phyloP scores from a whole-genome alignment of 2,888 invertebrate genomes.

The Protodeltote pygarga region DNA sequence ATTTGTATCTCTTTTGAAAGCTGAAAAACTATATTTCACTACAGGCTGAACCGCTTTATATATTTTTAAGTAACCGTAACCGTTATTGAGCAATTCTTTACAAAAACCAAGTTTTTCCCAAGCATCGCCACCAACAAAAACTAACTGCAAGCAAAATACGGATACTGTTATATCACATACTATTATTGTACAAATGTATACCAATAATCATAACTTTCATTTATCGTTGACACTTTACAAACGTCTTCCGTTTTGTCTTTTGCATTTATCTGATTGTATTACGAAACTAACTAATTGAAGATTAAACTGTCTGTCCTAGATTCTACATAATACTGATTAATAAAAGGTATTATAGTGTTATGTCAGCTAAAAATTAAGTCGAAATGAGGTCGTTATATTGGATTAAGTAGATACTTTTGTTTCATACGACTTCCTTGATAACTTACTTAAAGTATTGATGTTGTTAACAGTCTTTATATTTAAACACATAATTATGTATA shows the following conservation, averaged over 20 bases:
- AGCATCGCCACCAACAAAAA: slow-evolving; percentile 8
- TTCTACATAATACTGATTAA: slow-evolving; percentile 9
- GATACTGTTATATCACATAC: slow-evolving; percentile 72
- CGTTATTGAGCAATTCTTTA: not conserved
- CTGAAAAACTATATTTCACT: too few species aligned
- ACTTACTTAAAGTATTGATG: too few species aligned
- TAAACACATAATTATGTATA: too few species aligned
- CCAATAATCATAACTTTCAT: slow-evolving; percentile 59
- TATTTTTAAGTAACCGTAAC: too few species aligned
- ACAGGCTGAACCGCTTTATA: too few species aligned
- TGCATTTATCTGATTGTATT: slow-evolving; percentile 30
- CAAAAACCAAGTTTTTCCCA: not conserved
- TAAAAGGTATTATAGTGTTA: slow-evolving; percentile 13
- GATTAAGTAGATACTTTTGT: slow-evolving; percentile 20
- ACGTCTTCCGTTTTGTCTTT: slow-evolving; percentile 41
- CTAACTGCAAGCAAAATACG: slow-evolving; percentile 63
- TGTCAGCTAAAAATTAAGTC: not conserved
- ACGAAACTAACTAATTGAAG: slow-evolving; percentile 21
- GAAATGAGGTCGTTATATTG: slow-evolving; percentile 19
- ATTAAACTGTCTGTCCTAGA: slow-evolving; percentile 15
- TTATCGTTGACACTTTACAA: slow-evolving; percentile 56
- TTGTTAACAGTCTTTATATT: too few species aligned
- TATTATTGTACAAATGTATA: slow-evolving; percentile 42
- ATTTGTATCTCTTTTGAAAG: too few species aligned
- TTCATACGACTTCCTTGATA: too few species aligned